Conservation (phyloP, 1,140 invertebrate species). For the Drosophila bipectinata region DNA sequence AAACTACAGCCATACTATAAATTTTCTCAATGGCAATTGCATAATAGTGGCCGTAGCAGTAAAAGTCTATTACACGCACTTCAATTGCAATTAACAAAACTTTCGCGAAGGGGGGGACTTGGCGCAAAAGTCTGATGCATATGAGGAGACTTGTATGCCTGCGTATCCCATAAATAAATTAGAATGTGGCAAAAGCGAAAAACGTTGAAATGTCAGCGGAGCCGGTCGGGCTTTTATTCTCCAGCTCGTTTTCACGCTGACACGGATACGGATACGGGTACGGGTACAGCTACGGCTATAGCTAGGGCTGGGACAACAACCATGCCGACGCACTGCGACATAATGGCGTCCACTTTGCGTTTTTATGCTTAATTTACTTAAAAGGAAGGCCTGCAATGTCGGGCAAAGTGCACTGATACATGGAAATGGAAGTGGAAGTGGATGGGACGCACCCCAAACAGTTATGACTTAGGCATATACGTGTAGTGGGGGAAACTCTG, state of each 20-base stretch:
- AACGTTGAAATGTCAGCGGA: conserved; percentile 57
- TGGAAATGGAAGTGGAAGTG: conserved; percentile 24
- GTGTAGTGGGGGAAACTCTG: conserved; percentile 12
- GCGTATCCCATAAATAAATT: conserved; percentile 77
- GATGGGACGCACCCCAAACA: conserved; percentile 41
- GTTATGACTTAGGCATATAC: conserved; percentile 48
- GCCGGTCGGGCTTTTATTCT: conserved; percentile 24
- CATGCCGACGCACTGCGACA: conserved; percentile 71
- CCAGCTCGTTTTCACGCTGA: conserved; percentile 40
- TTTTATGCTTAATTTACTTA: conserved; percentile 84
- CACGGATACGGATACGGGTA: conserved; percentile 12
- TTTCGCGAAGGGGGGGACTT: not conserved
- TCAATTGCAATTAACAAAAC: conserved; percentile 60
- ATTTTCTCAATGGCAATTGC: conserved; percentile 16
- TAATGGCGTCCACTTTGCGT: conserved; percentile 83
- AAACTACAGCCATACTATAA: not conserved
- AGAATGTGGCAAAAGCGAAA: conserved; percentile 73
- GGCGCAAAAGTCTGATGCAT: conserved; percentile 5
- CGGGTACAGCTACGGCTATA: not conserved
- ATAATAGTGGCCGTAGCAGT: conserved; percentile 55
- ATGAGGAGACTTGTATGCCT: conserved; percentile 9
- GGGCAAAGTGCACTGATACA: conserved; percentile 44
- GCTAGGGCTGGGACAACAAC: conserved; percentile 17
- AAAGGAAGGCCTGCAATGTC: conserved; percentile 64
- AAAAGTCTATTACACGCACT: conserved; percentile 68